Percentiles rank a stretch among this genome's conserved stretches.
These are phyloP conservation scores for Ladona fulva DNA, from an alignment of 1,140 invertebrate genomes.

Conservation along the genomic window DNA sequence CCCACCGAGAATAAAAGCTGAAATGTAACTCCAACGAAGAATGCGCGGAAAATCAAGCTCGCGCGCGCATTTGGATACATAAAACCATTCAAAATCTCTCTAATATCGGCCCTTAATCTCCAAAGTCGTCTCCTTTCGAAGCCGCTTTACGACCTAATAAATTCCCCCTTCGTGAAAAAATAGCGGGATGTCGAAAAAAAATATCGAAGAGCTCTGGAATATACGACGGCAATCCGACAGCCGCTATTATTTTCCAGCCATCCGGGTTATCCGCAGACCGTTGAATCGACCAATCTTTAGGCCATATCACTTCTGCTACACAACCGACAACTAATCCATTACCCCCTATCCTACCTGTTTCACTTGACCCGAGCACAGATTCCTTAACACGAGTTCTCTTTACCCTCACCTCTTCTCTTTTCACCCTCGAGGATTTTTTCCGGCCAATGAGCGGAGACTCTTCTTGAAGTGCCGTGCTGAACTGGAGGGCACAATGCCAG, in stretches of 20 bases:
- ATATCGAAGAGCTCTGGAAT: background rate
- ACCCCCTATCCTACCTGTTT: background rate
- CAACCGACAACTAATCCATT: background rate
- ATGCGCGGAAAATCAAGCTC: too few relatives aligned
- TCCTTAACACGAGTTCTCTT: background rate
- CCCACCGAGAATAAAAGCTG: too few relatives aligned
- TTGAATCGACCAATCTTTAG: background rate
- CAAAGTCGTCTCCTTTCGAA: too few relatives aligned
- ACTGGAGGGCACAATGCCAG: background rate
- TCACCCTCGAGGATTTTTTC: background rate
- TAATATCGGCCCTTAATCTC: too few relatives aligned
- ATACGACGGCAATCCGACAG: background rate
- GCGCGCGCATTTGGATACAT: too few relatives aligned
- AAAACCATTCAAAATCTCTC: too few relatives aligned
- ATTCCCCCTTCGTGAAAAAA: too few relatives aligned
- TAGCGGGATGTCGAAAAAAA: too few relatives aligned
- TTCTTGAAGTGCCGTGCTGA: background rate
- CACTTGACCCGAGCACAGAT: background rate
- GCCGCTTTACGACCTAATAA: too few relatives aligned
- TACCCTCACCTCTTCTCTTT: background rate
- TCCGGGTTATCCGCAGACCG: background rate
- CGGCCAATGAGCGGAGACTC: too few relatives aligned
- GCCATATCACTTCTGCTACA: background rate
- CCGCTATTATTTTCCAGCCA: background rate
- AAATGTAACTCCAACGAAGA: too few relatives aligned